Percentiles rank a stretch among this genome's conserved stretches.
Evolutionary conservation across 1,140 invertebrate species (phyloP).

Genomic region (Pseudachorutes palmiensis): DNA sequence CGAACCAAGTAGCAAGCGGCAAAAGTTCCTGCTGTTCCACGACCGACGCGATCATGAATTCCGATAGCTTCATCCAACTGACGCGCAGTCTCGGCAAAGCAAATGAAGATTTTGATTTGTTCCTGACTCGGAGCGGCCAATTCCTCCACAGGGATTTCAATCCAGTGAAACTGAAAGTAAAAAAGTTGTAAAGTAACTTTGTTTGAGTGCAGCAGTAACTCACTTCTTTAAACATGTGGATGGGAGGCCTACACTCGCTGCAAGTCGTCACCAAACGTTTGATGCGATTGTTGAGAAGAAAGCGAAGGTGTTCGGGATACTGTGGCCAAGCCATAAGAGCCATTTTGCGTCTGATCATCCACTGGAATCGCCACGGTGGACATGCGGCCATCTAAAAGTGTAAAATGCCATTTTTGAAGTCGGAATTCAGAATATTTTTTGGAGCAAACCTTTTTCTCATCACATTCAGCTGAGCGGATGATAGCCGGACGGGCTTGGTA

Average conservation of each 20-base stretch:
- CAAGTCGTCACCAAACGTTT: slow-evolving; percentile 53
- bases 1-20: slow-evolving; percentile 45
- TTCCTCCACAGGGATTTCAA: slow-evolving; percentile 55
- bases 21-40: slow-evolving; percentile 53
- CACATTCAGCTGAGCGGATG: no score
- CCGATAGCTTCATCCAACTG: slow-evolving; percentile 51
- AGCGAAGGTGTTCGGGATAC: slow-evolving; percentile 51
- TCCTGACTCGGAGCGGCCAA: slow-evolving; percentile 56
- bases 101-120: slow-evolving; percentile 59
- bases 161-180: slow-evolving; percentile 48
- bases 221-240: slow-evolving; percentile 41
- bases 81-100: slow-evolving; percentile 47
- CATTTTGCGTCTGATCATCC: slow-evolving; percentile 34
- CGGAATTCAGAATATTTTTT: no score
- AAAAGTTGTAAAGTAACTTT: not conserved
- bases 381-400: slow-evolving; percentile 9
- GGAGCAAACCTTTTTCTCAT: no score
- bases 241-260: slow-evolving; percentile 53
- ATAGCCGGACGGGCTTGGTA: no score
- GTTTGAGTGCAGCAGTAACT: slow-evolving; percentile 43
- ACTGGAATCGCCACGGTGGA: slow-evolving; percentile 36
- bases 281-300: slow-evolving; percentile 49
- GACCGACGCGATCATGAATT: slow-evolving; percentile 59
- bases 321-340: slow-evolving; percentile 47
- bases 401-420: no score